Base-by-base conservation (phyloP, 2,888 invertebrate genomes). In the Epsilonema sp. region DNA sequence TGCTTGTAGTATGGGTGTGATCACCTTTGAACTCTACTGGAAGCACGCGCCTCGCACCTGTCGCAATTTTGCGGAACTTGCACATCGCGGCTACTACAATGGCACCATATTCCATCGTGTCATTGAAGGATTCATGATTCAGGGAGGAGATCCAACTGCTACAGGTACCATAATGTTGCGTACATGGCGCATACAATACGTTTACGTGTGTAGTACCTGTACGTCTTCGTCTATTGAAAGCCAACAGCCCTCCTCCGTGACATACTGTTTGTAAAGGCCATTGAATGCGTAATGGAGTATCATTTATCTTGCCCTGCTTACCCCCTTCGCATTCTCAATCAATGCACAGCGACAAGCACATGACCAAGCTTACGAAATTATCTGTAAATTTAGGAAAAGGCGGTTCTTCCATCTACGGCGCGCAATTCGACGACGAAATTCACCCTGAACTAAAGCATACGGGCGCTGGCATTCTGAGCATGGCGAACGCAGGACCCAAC, bases 401-500 rank as follows among this genome's bases (percentile, higher is more conserved):
- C 13, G 97, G 97, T 1, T 78, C 82, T 40, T 90, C 90, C 0
- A 94, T 97, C 57, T 99, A 94, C 69, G 97, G 97, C 0, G 78
- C 80, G 53, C 76, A 77, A 56, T 97, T 99, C 70, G 78, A 82
- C 47, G 97, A 97, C 70, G 97, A 99, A 74, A 83, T 97, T 53
- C 79, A 84, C 59, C 73, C 78, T 26, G 87, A 90, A 54, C 71
- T 99, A 47, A 92, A 87, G 65, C 97, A 99, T 65, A 84, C 87
- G n/a, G 94, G 78, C 48, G 78, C 78, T 50, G 87, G 86, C 0
- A 78, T 87, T 48, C 61, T 87, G 31, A 89, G 90, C 0, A 99
- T 97, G 97, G 97, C 97, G 1, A 99, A 99, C 72, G 81, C 90
- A 21, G 92, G 94, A n/a, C n/a, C n/a, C n/a, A n/a, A n/a, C n/a